Evolutionary conservation across 2,113 vertebrate species (phyloP).

Genomic region (Nerophis ophidion): DNA sequence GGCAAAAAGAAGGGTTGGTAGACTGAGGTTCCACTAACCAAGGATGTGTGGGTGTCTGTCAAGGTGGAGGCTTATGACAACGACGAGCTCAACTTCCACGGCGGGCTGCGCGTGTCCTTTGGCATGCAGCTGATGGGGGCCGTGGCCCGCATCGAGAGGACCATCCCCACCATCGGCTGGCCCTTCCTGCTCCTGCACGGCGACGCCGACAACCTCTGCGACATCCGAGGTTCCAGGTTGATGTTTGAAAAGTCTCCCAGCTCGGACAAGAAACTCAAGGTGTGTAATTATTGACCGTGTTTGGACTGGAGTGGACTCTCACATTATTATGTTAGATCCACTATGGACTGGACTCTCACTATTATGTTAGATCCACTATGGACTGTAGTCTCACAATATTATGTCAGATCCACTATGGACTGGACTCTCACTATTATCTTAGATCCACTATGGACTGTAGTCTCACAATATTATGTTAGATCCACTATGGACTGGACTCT

Average conservation of each 20-base stretch:
- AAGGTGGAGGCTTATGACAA: conserved; percentile 83
- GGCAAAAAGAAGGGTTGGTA: no score
- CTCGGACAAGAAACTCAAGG: conserved; percentile 90
- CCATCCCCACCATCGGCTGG: conserved; percentile 79
- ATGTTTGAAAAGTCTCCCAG: conserved; percentile 80
- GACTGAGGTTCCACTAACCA: no score
- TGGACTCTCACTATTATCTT: no score
- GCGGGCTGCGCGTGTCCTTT: conserved; percentile 82
- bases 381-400: no score
- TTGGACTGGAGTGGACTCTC: no score
- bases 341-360: no score
- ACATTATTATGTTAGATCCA: no score
- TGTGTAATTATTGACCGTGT: conserved; percentile 32
- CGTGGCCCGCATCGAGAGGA: conserved; percentile 75
- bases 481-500: no score
- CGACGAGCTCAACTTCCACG: conserved; percentile 81
- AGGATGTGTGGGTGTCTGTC: not conserved
- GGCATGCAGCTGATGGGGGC: conserved; percentile 84
- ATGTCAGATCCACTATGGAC: no score
- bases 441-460: no score
- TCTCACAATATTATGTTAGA: no score
- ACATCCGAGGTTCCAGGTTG: conserved; percentile 83
- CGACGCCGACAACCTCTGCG: conserved; percentile 83
- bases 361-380: no score
- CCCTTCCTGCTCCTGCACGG: conserved; percentile 92